Evolutionary conservation across 2,888 invertebrate genomes (phyloP), one percentile per base, ranked within the genome.

Genomic region (Drosophila tanythrix): DNA sequence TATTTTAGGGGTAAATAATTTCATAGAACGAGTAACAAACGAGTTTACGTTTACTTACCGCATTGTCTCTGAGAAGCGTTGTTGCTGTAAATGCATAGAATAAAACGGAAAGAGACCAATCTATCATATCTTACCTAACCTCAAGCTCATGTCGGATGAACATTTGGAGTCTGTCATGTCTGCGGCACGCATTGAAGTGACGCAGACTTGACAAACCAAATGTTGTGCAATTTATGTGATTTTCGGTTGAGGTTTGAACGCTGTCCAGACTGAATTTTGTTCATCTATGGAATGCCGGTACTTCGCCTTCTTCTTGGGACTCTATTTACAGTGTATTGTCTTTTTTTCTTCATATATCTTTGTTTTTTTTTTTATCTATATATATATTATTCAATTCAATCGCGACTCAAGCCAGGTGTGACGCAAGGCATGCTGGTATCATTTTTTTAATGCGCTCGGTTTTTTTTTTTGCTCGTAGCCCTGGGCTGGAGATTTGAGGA

Each of bases 341-440:
- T 69, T 38, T 50, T 50, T 48, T 56, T 51, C 46, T 43, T 56
- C 43, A 60, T 75, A 53, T 70, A 33, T 33, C 33, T 61, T 57
- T 40, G 21, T 60, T 53, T 63, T 66, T 38, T 55, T 57, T 35
- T 74, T 25, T 66, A 36, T 58, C 35, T 48, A 51, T 68, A 52
- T 58, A 57, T 58, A 53, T 74, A 59, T 60, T 76, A 90, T 87
- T 87, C 90, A 90, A 87, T 88, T 90, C 87, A 88, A 88, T 88
- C 87, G 87, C 87, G 87, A 88, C 89, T 90, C 87, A 88, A 88
- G 90, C 87, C 87, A 90, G 90, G 87, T 88, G 87, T 88, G 87
- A 87, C 87, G 87, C 87, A 88, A 83, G 87, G 87, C 90, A 88
- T 88, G 87, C 87, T 82, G 89, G 72, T 75, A 50, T 72, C 53